These are phyloP conservation scores for Osmerus mordax DNA, from an alignment of 2,113 vertebrate species.

Conservation along the genomic window DNA sequence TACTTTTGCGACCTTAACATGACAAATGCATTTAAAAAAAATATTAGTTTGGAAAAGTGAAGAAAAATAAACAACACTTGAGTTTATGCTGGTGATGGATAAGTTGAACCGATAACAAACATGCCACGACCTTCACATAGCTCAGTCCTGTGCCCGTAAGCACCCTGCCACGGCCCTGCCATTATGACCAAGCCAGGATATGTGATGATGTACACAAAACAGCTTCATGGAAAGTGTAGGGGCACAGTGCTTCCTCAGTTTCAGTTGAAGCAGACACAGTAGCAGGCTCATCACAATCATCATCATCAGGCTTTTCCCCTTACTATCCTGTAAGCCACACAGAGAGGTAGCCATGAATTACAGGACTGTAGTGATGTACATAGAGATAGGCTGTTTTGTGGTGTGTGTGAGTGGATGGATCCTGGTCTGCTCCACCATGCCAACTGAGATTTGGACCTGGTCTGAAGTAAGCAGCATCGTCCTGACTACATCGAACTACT, in stretches of 20 bases:
- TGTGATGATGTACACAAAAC: constrained; percentile 34
- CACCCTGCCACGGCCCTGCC: not conserved
- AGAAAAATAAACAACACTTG: too few relatives aligned
- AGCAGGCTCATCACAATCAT: not conserved
- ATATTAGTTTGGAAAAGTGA: too few relatives aligned
- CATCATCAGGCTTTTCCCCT: not conserved
- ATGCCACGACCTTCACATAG: constrained; percentile 40
- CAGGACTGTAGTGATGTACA: constrained; percentile 69
- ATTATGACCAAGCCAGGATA: constrained; percentile 37
- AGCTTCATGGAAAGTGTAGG: not conserved
- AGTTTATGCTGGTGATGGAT: not conserved
- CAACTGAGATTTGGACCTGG: constrained; percentile 91
- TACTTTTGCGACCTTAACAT: not conserved
- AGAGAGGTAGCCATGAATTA: constrained; percentile 55
- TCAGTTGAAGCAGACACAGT: not conserved
- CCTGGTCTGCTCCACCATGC: constrained; percentile 86
- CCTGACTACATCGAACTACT: constrained; percentile 88
- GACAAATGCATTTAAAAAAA: not conserved
- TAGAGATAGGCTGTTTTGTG: constrained; percentile 85
- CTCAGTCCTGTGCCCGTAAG: constrained; percentile 4
- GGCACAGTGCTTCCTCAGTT: not conserved
- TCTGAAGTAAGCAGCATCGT: constrained; percentile 84
- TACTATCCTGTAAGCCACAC: not conserved
- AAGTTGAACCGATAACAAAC: constrained; percentile 50
- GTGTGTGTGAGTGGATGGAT: constrained; percentile 84